phyloP scores from a whole-genome alignment of 2,113 vertebrate genomes.

The Scophthalmus maximus region DNA sequence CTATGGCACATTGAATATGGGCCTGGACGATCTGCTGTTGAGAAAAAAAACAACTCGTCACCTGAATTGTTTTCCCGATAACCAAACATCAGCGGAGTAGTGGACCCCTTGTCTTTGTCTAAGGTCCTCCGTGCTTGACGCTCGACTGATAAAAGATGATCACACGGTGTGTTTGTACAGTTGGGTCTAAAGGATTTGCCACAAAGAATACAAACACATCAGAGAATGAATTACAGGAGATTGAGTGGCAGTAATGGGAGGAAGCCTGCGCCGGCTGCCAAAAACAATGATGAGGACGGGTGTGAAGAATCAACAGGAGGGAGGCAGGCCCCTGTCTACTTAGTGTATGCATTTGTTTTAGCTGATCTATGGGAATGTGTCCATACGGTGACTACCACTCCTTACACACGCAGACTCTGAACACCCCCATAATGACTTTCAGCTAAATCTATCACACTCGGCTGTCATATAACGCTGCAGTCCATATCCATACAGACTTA shows the following conservation, averaged over 20 bases:
- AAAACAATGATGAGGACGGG: constrained; percentile 1
- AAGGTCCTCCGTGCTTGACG: background rate
- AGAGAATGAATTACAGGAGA: constrained; percentile 9
- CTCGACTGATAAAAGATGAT: background rate
- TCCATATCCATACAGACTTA: constrained; percentile 33
- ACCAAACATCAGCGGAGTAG: background rate
- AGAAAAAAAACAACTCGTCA: background rate
- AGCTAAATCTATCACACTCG: constrained; percentile 28
- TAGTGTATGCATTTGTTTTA: constrained; percentile 27
- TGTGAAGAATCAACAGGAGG: constrained; percentile 6
- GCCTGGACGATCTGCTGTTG: background rate
- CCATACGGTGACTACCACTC: constrained; percentile 35
- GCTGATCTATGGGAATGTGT: constrained; percentile 53
- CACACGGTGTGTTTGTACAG: background rate
- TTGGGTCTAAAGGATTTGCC: background rate
- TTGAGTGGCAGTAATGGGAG: constrained; percentile 33
- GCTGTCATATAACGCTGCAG: constrained; percentile 39
- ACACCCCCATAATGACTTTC: constrained; percentile 26
- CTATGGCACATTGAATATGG: background rate
- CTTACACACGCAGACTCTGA: constrained; percentile 32
- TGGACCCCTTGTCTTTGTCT: background rate
- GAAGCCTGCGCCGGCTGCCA: constrained; percentile 6
- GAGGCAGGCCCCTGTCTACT: background rate
- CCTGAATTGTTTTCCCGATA: background rate
- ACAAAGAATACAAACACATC: constrained; percentile 16